These are phyloP conservation scores for Camponotus floridanus DNA, from an alignment of 1,140 invertebrate genomes.

Conservation along the genomic window DNA sequence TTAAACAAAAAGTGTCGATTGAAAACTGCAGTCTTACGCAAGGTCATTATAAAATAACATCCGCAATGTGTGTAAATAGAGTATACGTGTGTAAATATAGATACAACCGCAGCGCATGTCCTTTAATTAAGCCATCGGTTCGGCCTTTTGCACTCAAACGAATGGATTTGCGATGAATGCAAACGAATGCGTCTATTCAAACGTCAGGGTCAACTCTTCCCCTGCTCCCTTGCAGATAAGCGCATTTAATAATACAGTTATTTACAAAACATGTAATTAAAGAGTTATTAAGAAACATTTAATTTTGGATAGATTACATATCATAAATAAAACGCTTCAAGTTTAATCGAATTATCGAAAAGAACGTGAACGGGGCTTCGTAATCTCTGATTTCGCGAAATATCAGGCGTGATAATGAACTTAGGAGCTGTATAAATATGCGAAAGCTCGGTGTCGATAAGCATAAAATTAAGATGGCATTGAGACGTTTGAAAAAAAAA, in stretches of 20 bases:
- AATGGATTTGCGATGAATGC: not conserved
- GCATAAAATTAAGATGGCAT: not conserved
- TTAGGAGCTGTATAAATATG: not conserved
- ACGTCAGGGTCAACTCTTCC: not conserved
- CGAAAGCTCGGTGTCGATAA: not conserved
- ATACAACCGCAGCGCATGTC: not conserved
- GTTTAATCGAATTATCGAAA: not conserved
- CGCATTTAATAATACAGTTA: slow-evolving; percentile 9
- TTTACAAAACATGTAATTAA: not conserved
- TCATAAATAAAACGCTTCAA: not conserved
- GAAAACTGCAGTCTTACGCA: not conserved
- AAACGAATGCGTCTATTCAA: slow-evolving; percentile 22
- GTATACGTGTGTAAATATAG: not conserved
- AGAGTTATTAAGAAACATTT: not conserved
- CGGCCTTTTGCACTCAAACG: slow-evolving; percentile 13
- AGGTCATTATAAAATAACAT: not conserved
- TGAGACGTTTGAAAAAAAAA: not conserved
- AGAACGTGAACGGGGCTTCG: too few species aligned
- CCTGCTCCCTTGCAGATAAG: not conserved
- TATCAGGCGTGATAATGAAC: not conserved
- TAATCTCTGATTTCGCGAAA: not conserved
- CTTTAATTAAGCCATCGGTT: slow-evolving; percentile 43
- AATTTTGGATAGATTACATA: not conserved
- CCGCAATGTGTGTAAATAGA: not conserved
- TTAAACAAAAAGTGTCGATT: not conserved